Percentiles rank a stretch among this genome's conserved stretches.
Evolutionary conservation across 1,140 invertebrate genomes (phyloP).

Genomic region (Argopecten irradians): DNA sequence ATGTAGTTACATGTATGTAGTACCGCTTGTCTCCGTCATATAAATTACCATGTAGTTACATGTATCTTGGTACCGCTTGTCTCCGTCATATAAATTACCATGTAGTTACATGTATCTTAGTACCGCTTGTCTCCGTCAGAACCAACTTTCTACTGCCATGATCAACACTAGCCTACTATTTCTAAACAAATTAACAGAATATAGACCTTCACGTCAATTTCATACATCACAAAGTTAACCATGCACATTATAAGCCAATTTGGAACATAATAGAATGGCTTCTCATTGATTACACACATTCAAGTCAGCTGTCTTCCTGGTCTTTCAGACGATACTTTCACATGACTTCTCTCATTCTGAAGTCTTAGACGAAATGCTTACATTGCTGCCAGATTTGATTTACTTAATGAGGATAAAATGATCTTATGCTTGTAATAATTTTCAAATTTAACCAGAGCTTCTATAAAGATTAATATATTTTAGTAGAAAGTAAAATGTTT

Average conservation of each 20-base stretch:
- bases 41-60: too few species aligned
- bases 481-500: background rate
- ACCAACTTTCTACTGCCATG: background rate
- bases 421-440: background rate
- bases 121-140: background rate
- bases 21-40: too few species aligned
- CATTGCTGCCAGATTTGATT: background rate
- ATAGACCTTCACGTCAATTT: too few species aligned
- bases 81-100: too few species aligned
- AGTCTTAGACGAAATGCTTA: background rate
- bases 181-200: background rate
- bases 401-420: background rate
- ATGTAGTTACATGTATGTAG: too few species aligned
- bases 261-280: too few species aligned
- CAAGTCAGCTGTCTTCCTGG: background rate
- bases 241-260: too few species aligned
- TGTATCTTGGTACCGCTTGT: too few species aligned
- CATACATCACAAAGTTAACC: too few species aligned
- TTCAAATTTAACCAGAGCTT: background rate
- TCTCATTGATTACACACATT: background rate
- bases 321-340: background rate
- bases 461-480: conserved; percentile 24
- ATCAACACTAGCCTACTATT: background rate
- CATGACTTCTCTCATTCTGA: background rate
- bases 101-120: background rate